These are phyloP conservation scores for Sycophila sp. DNA, from an alignment of 1,140 invertebrate genomes.

Conservation along the genomic window DNA sequence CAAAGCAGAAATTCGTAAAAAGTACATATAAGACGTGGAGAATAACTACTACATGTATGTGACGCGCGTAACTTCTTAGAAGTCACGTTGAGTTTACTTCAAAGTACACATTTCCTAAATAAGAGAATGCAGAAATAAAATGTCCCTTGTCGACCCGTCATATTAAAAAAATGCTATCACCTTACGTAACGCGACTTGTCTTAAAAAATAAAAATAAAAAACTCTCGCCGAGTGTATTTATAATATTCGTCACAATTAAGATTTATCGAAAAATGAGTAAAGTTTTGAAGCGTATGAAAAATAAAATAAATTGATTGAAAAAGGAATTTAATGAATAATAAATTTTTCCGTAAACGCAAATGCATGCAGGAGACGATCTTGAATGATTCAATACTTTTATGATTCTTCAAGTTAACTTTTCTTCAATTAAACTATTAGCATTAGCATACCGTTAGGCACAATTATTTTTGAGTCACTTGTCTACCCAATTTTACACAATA, in stretches of 20 bases:
- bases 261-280: too few relatives aligned
- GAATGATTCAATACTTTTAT: slow-evolving; percentile 28
- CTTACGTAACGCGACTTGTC: too few relatives aligned
- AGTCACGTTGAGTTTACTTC: neutral
- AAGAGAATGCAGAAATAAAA: neutral
- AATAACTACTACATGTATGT: neutral
- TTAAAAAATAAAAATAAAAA: too few relatives aligned
- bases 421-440: slow-evolving; percentile 13
- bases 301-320: too few relatives aligned
- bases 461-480: slow-evolving; percentile 8
- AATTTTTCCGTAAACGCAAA: too few relatives aligned
- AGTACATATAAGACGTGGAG: neutral
- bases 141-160: too few relatives aligned
- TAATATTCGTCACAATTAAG: too few relatives aligned
- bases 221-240: too few relatives aligned
- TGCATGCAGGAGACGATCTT: too few relatives aligned
- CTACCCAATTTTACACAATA: slow-evolving; percentile 23
- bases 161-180: too few relatives aligned
- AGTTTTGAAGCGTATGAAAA: neutral
- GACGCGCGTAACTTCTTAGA: slow-evolving; percentile 12
- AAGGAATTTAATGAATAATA: too few relatives aligned
- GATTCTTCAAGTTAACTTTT: too few relatives aligned
- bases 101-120: neutral
- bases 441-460: slow-evolving; percentile 18
- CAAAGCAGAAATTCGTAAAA: neutral